phyloP scores from a whole-genome alignment of 2,888 invertebrate species.

The Athalia circularis region DNA sequence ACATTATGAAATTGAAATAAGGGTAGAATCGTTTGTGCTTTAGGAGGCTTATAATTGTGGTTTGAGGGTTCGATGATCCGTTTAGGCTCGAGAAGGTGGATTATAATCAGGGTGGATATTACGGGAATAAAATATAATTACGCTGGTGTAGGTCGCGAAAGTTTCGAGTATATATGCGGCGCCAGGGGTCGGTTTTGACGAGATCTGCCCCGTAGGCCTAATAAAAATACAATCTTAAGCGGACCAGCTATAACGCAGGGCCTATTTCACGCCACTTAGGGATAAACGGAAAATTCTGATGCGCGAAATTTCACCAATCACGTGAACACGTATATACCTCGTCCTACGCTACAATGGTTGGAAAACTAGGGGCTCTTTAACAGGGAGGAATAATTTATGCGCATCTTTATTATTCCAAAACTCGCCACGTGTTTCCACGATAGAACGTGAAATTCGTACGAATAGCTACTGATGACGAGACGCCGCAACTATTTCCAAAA shows the following conservation, averaged over 20 bases:
- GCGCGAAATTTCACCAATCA: slow-evolving; percentile 1
- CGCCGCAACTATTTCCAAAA: too few species aligned
- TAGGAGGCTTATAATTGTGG: not conserved
- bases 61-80: slow-evolving; percentile 14
- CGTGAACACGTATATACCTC: not conserved
- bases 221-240: slow-evolving; percentile 34
- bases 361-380: too few species aligned
- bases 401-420: too few species aligned
- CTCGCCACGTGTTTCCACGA: too few species aligned
- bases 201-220: slow-evolving; percentile 16
- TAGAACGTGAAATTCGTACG: too few species aligned
- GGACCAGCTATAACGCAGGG: slow-evolving; percentile 6
- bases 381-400: too few species aligned
- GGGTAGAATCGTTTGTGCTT: not conserved
- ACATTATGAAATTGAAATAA: too few species aligned
- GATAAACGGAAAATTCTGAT: slow-evolving; percentile 20
- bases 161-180: not conserved
- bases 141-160: not conserved
- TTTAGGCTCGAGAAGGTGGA: slow-evolving; percentile 33
- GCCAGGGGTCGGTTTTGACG: slow-evolving; percentile 21
- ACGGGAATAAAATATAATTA: not conserved
- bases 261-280: slow-evolving; percentile 37
- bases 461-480: too few species aligned
- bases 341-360: too few species aligned
- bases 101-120: slow-evolving; percentile 12